Conservation (phyloP, 2,113 vertebrate genomes). For the Puntigrus tetrazona region DNA sequence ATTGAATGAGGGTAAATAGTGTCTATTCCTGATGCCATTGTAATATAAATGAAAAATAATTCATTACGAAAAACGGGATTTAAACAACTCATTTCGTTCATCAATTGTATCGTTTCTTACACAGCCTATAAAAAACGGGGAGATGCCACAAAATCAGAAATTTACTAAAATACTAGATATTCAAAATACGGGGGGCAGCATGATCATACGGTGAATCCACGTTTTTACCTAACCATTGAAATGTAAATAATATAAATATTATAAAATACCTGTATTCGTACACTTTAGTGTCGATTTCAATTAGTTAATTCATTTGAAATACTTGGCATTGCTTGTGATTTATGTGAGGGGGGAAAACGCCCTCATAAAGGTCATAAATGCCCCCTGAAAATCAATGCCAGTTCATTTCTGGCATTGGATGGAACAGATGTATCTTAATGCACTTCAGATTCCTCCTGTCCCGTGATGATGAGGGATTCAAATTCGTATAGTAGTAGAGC, state of each 20-base stretch:
- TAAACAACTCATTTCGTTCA: background rate
- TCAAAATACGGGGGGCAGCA: background rate
- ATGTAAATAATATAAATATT: background rate
- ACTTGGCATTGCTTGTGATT: background rate
- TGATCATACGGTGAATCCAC: background rate
- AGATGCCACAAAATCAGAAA: background rate
- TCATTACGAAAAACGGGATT: background rate
- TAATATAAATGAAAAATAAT: background rate
- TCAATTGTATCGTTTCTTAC: background rate
- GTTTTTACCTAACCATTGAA: background rate
- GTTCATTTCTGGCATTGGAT: background rate
- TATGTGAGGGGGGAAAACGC: background rate
- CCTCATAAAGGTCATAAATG: background rate
- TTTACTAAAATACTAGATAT: background rate
- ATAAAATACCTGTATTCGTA: background rate
- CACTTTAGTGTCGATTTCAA: background rate
- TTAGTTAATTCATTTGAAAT: background rate
- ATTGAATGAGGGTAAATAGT: background rate
- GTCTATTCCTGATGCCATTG: background rate
- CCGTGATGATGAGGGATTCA: background rate
- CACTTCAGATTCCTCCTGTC: background rate
- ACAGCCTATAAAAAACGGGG: background rate
- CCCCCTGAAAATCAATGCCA: background rate
- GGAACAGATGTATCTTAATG: slow-evolving; percentile 9
- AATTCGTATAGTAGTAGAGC: background rate